phyloP scores from a whole-genome alignment of 1,140 invertebrate species.

The Sycophaga agraensis region DNA sequence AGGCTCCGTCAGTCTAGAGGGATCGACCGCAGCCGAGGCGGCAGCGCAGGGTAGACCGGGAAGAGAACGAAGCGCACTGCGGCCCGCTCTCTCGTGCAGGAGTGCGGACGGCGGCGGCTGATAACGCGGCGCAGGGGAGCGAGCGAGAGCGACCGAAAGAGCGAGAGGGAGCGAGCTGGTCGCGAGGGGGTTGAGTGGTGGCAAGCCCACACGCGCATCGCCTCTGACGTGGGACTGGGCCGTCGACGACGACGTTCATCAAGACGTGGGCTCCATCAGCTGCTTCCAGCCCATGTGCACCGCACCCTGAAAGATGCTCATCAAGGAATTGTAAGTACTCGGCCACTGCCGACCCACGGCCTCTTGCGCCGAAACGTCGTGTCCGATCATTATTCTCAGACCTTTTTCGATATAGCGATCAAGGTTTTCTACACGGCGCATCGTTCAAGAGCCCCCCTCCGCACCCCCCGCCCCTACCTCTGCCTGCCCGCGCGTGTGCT shows the following conservation, averaged over 20 bases:
- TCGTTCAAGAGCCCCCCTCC: no score
- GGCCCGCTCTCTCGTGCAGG: not conserved
- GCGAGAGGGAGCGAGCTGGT: not conserved
- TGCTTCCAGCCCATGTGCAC: slow-evolving; percentile 18
- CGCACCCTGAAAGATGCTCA: slow-evolving; percentile 48
- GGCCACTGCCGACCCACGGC: no score
- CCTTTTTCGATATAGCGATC: no score
- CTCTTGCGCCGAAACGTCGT: no score
- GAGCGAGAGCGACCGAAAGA: not conserved
- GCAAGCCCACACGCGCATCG: no score
- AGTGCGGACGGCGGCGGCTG: not conserved
- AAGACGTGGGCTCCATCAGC: slow-evolving; percentile 1
- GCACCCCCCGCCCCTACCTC: no score
- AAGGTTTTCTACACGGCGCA: no score
- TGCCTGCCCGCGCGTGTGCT: no score
- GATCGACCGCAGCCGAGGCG: not conserved
- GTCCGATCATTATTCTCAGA: no score
- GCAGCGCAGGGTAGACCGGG: not conserved
- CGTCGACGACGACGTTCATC: not conserved
- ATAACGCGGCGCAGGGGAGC: not conserved
- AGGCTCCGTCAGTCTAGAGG: no score
- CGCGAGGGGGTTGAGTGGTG: no score
- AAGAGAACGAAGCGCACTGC: not conserved
- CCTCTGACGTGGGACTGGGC: slow-evolving; percentile 1
- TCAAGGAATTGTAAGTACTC: slow-evolving; percentile 56